Evolutionary conservation across 2,113 vertebrate genomes (phyloP).

Genomic region (Petromus typicus): DNA sequence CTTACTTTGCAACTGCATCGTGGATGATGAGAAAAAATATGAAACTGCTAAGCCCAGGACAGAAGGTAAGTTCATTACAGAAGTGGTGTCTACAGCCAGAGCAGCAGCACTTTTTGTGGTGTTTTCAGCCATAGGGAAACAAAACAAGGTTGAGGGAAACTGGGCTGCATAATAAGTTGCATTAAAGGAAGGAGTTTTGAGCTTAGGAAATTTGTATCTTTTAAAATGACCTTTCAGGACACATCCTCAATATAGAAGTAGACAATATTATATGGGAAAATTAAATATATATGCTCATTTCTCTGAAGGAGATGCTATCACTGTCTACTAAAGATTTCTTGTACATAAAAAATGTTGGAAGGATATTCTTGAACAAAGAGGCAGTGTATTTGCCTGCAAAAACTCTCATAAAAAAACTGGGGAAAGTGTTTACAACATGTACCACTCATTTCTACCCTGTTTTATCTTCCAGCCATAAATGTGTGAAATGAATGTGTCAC

Average conservation of each 20-base stretch:
- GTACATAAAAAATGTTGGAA: background rate
- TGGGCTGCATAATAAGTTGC: background rate
- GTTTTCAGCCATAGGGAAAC: background rate
- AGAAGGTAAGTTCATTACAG: background rate
- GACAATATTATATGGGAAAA: background rate
- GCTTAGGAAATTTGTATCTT: background rate
- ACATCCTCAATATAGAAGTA: background rate
- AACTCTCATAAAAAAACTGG: background rate
- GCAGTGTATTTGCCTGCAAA: background rate
- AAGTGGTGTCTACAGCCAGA: background rate
- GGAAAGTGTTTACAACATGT: background rate
- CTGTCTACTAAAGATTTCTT: too few relatives aligned
- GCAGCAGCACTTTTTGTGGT: background rate
- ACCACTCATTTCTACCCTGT: fast-evolving
- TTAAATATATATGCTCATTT: background rate
- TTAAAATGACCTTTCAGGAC: background rate
- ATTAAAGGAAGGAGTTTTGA: background rate
- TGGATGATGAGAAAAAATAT: background rate
- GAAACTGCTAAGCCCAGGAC: background rate
- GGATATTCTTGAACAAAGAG: background rate
- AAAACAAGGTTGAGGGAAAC: background rate
- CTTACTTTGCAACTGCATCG: background rate
- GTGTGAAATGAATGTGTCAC: too few relatives aligned
- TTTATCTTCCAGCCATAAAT: background rate
- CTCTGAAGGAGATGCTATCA: too few relatives aligned